Evolutionary conservation across 2,797 vertebrate genomes (phyloP), one percentile per base, ranked within the genome.

Genomic region (Nannoperca australis): DNA sequence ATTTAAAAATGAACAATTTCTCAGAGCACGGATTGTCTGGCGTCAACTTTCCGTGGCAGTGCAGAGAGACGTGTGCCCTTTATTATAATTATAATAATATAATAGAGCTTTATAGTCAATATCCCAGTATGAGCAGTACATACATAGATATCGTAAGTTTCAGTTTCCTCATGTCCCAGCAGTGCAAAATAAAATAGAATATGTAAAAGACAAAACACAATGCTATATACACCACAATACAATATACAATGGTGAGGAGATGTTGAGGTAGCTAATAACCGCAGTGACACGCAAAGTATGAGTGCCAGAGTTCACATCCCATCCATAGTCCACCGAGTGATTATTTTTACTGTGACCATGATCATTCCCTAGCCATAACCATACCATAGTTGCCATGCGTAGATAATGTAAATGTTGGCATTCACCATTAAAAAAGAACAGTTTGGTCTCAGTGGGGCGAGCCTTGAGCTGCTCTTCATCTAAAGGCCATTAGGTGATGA

Each of bases 391-490:
- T 14, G 11, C 59, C 22, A 17, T 8, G 7, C 4, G 5, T 8
- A 14, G 36, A 60, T 40, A 14, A 60, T 15, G n/a, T 42, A 24
- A 20, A 27, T 53, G 8, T 27, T 50, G 11, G 7, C 12, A 36
- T 49, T 49, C 5, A 7, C 0, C 13, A 5, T 32, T 40, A 6
- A 34, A 64, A 62, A 45, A 45, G 5, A 65, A 8, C 6, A 22
- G 14, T 51, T 30, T 51, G 45, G 55, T n/a, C 36, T 70, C 14
- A 61, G 40, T 44, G 7, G 20, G 12, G 27, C 5, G 32, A 40
- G 51, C 53, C 3, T 32, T 15, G 6, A 45, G 30, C 44, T 71
- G 64, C 54, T 61, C 70, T 62, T 76, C 27, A 34, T 27, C 7
- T 4, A 27, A 59, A 11, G 50, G n/a, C 50, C 40, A 22, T 40